These are phyloP conservation scores for Columbina picui DNA, from an alignment of 2,113 vertebrate species.

Conservation along the genomic window DNA sequence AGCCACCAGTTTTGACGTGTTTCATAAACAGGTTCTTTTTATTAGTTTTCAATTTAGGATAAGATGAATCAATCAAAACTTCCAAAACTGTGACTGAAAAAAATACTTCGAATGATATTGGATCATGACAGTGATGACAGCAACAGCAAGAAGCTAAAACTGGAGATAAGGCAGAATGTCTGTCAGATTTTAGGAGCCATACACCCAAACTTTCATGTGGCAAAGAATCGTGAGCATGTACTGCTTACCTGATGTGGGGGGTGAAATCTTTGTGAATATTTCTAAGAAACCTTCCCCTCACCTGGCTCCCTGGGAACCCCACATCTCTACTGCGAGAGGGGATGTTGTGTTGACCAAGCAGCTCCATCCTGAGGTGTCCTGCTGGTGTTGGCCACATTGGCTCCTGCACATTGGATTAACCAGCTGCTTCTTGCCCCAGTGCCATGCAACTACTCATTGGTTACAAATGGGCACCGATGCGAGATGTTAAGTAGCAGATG, in stretches of 20 bases:
- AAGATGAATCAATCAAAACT: neutral
- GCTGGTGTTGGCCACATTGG: neutral
- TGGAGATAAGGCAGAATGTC: neutral
- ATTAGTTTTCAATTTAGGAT: neutral
- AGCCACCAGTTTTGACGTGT: neutral
- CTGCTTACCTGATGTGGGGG: fast-evolving
- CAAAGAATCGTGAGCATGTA: neutral
- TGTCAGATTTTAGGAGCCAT: neutral
- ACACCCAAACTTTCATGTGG: neutral
- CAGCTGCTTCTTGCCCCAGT: neutral
- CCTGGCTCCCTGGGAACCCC: neutral
- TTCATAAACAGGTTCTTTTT: neutral
- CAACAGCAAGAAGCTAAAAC: neutral
- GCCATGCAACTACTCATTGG: neutral
- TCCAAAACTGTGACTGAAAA: neutral
- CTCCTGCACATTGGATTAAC: neutral
- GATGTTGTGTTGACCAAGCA: neutral
- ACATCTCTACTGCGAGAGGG: neutral
- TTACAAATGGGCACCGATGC: neutral
- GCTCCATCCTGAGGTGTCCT: neutral
- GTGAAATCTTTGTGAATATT: neutral
- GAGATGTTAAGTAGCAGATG: neutral
- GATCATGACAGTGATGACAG: neutral
- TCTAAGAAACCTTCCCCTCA: neutral
- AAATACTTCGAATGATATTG: neutral